Evolutionary conservation across 2,113 vertebrate species (phyloP).

Genomic region (Misgurnus anguillicaudatus): DNA sequence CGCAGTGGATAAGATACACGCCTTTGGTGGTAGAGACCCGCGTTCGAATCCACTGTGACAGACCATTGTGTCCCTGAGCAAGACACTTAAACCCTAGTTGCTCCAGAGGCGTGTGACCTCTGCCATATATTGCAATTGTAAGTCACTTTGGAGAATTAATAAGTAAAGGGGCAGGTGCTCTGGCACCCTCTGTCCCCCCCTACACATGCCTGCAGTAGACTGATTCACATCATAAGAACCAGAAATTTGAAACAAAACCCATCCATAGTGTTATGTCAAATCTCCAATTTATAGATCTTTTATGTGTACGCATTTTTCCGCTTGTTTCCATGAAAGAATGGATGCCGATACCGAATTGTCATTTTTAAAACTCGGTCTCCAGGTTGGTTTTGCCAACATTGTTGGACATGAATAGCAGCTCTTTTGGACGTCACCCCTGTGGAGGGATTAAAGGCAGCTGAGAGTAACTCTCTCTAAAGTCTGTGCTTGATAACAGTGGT

Average conservation of each 20-base stretch:
- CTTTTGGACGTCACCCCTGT: slow-evolving; percentile 28
- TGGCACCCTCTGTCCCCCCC: no score
- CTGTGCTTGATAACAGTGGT: slow-evolving; percentile 24
- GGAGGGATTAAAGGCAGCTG: slow-evolving; percentile 21
- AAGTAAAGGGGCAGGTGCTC: no score
- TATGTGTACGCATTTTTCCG: neutral
- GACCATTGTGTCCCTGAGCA: no score
- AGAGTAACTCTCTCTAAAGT: slow-evolving; percentile 25
- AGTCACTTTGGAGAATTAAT: no score
- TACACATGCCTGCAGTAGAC: no score
- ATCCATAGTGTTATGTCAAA: slow-evolving; percentile 5
- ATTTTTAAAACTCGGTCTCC: slow-evolving; percentile 9
- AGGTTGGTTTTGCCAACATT: slow-evolving; percentile 12
- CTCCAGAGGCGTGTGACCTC: no score
- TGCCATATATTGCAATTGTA: no score
- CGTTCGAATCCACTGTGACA: no score
- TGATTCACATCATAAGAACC: neutral
- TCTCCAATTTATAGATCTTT: slow-evolving; percentile 6
- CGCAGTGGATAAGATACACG: no score
- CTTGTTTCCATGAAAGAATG: neutral
- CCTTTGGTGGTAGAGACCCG: no score
- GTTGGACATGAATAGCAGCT: slow-evolving; percentile 20
- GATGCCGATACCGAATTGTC: neutral
- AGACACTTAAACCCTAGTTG: no score
- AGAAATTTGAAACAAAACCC: neutral